Conservation (phyloP, 2,113 vertebrate species). For the Oreochromis tanganicae region DNA sequence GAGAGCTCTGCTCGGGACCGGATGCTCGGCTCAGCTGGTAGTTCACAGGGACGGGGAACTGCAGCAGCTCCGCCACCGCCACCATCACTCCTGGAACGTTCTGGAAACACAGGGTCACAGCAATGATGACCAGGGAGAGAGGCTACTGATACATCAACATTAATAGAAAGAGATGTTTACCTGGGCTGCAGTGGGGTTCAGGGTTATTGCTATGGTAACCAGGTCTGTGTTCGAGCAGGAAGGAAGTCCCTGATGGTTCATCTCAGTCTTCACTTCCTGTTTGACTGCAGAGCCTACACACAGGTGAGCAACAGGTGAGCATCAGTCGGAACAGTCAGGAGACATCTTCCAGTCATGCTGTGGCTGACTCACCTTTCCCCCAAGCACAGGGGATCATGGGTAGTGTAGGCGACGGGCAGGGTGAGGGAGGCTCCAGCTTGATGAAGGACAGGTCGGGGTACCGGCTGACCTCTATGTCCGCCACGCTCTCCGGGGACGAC, state of each 20-base stretch:
- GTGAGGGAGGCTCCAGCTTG: conserved; percentile 88
- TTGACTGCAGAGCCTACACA: conserved; percentile 79
- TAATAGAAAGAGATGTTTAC: conserved; percentile 47
- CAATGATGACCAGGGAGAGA: background rate
- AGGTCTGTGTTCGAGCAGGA: conserved; percentile 85
- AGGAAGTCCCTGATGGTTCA: conserved; percentile 73
- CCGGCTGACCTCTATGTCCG: conserved; percentile 84
- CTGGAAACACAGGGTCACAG: conserved; percentile 57
- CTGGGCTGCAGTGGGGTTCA: conserved; percentile 88
- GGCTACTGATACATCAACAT: background rate
- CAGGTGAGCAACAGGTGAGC: background rate
- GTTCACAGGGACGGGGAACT: conserved; percentile 79
- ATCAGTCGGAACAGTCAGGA: background rate
- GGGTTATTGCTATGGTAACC: conserved; percentile 91
- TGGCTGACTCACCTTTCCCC: conserved; percentile 80
- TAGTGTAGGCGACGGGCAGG: conserved; percentile 84
- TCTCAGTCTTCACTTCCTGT: conserved; percentile 87
- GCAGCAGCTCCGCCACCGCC: conserved; percentile 84
- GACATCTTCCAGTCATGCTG: background rate
- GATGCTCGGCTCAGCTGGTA: conserved; percentile 75
- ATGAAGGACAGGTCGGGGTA: conserved; percentile 88
- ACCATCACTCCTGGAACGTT: conserved; percentile 85
- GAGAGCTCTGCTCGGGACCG: conserved; percentile 49
- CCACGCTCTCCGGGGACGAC: conserved; percentile 91
- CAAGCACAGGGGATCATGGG: conserved; percentile 84